Conservation (phyloP, 2,113 vertebrate species). For the Chloroceryle aenea region DNA sequence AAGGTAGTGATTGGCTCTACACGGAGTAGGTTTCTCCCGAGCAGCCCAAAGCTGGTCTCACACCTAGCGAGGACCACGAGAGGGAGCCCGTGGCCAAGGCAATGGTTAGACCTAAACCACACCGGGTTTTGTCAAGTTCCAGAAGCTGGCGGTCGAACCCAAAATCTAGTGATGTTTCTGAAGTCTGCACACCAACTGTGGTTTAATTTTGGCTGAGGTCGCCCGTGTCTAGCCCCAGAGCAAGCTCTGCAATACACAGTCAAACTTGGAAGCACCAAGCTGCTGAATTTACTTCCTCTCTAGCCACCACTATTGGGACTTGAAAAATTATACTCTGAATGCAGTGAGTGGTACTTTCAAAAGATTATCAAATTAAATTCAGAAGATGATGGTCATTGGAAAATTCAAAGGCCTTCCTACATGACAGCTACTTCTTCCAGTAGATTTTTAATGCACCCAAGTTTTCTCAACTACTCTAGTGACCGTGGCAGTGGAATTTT, state of each 20-base stretch:
- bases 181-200: background rate
- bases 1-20: background rate
- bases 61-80: background rate
- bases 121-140: background rate
- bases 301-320: fast-evolving
- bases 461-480: background rate
- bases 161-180: no score
- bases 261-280: background rate
- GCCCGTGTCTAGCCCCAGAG: fast-evolving
- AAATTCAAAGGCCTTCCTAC: background rate
- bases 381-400: background rate
- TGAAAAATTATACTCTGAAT: fast-evolving
- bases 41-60: fast-evolving
- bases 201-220: background rate
- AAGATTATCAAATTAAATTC: background rate
- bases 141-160: no score
- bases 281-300: background rate
- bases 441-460: background rate
- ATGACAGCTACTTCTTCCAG: background rate
- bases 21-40: fast-evolving
- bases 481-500: background rate
- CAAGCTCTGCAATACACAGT: background rate
- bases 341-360: background rate
- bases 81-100: background rate
- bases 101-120: no score